Conservation (phyloP, 2,797 vertebrate species). For the Psittacula echo region DNA sequence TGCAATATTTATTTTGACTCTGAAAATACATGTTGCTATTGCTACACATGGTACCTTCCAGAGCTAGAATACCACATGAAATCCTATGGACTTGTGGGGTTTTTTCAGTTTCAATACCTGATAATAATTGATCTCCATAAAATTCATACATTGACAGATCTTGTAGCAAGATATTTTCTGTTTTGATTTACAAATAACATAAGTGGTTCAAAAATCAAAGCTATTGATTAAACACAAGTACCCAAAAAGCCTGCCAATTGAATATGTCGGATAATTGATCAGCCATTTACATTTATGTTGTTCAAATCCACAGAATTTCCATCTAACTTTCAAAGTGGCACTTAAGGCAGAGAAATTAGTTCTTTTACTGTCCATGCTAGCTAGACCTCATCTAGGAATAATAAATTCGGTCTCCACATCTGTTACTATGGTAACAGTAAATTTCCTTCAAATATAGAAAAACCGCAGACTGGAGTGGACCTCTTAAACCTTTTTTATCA, state of each 20-base stretch:
- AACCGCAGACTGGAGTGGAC: background rate
- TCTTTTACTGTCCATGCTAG: background rate
- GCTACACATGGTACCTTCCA: background rate
- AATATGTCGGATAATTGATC: background rate
- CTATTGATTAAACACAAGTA: background rate
- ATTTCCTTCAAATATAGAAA: constrained; percentile 10
- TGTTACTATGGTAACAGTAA: constrained; percentile 42
- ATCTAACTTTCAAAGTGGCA: background rate
- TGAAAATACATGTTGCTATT: background rate
- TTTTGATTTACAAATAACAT: background rate
- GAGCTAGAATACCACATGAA: background rate
- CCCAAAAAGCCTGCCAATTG: background rate
- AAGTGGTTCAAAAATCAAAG: background rate
- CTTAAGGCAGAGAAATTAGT: background rate
- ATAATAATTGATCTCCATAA: background rate
- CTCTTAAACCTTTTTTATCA: background rate
- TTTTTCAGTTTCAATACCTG: background rate
- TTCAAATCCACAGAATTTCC: background rate
- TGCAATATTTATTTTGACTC: background rate
- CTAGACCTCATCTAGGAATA: background rate
- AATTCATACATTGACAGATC: background rate
- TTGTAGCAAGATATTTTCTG: background rate
- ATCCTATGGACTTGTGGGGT: background rate
- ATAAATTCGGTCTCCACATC: background rate
- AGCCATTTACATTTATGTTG: background rate